phyloP scores from a whole-genome alignment of 2,113 vertebrate genomes.

The Triplophysa rosa region DNA sequence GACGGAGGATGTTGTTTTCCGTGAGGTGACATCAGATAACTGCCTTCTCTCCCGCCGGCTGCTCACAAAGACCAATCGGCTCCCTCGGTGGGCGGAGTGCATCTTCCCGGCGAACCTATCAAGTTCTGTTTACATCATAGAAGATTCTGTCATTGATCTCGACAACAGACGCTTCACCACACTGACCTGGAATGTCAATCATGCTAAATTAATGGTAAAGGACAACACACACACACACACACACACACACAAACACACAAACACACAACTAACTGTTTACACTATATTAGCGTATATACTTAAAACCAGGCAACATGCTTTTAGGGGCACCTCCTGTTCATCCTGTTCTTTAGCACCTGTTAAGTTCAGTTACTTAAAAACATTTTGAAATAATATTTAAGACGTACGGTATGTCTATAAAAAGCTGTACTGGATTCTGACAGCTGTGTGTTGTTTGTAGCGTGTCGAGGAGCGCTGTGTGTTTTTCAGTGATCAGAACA shows the following conservation, averaged over 20 bases:
- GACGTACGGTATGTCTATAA: neutral
- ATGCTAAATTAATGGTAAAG: conserved; percentile 67
- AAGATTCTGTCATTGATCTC: conserved; percentile 78
- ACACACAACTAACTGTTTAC: neutral
- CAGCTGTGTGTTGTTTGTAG: conserved; percentile 55
- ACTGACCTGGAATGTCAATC: conserved; percentile 78
- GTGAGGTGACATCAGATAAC: conserved; percentile 75
- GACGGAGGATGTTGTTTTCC: conserved; percentile 78
- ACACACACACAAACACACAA: neutral
- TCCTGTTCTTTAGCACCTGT: too few relatives aligned
- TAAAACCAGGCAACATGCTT: conserved; percentile 52
- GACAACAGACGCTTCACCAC: conserved; percentile 69
- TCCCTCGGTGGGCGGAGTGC: conserved; percentile 78
- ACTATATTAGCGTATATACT: too few relatives aligned
- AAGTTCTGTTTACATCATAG: conserved; percentile 76
- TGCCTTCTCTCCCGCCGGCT: conserved; percentile 74
- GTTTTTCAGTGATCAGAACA: conserved; percentile 66
- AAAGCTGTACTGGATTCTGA: neutral
- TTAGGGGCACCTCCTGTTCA: conserved; percentile 16
- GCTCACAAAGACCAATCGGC: conserved; percentile 79
- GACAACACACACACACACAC: neutral
- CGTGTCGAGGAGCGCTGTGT: conserved; percentile 76
- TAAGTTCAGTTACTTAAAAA: too few relatives aligned
- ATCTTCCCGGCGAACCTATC: conserved; percentile 73
- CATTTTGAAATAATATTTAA: too few relatives aligned